Base-by-base conservation (phyloP, 2,113 vertebrate genomes). In the Dolichotis patagonum region DNA sequence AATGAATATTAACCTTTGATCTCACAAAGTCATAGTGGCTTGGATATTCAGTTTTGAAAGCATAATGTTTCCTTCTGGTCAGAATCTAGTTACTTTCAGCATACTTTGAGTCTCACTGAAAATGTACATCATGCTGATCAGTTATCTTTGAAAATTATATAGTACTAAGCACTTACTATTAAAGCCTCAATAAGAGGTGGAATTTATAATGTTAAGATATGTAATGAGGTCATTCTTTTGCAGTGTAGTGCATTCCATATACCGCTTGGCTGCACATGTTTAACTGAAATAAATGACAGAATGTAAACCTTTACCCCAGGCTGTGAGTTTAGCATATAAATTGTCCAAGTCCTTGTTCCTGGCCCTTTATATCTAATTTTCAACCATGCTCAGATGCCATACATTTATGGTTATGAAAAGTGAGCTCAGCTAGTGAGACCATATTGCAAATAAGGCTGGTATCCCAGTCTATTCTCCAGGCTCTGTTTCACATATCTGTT, bases 1-100 rank as follows among this genome's bases (percentile, higher is more conserved):
- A 73, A 58, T 52, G 41, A 92, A 60, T 78, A 67, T 88, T 65
- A 92, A 85, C n/a, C 85, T 97, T 90, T 85, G 26, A 85, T 58
- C n/a, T 90, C 54, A 77, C 28, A 88, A 46, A 54, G 30, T n/a
- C 69, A 41, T 32, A 24, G 2, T 6, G 43, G 38, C 38, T 96
- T 87, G 52, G 12, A 32, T 62, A 28, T 56, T 96, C 28, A 35
- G 5, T 52, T 85, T 82, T 94, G 32, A 83, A 58, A 60, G 24
- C 52, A 92, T 58, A 38, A 7, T 28, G 20, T 91, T 80, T 96
- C 60, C 35, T 94, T 90, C 43, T 54, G 46, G 41, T 78, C 17
- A 88, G n/a, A 96, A 95, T 60, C 63, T 58, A 56, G 13, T 62
- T 69, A 69, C 38, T 28, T 60, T 84, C n/a, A 75, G 41, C 30